Conservation (phyloP, 2,888 invertebrate genomes). For the Dioctria rufipes region DNA sequence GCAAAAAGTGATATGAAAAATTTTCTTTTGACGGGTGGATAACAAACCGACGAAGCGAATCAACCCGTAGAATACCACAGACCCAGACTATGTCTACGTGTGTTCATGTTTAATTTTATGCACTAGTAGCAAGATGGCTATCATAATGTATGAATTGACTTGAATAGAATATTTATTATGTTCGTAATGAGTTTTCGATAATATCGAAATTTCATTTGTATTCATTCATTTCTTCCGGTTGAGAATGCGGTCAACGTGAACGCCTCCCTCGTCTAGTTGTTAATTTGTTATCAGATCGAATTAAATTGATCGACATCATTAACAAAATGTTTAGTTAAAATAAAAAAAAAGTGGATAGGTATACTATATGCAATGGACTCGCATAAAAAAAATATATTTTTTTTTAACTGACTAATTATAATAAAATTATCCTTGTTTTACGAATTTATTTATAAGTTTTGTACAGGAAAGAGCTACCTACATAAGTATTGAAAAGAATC, state of each 20-base stretch:
- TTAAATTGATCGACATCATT: no score
- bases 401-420: no score
- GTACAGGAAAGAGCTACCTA: no score
- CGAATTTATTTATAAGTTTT: no score
- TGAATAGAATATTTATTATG: slow-evolving; percentile 26
- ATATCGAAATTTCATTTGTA: slow-evolving; percentile 26
- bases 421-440: no score
- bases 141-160: slow-evolving; percentile 20
- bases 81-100: not conserved
- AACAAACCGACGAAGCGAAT: not conserved
- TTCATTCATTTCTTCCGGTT: slow-evolving; percentile 4
- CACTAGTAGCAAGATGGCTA: slow-evolving; percentile 46
- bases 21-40: not conserved
- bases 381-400: no score
- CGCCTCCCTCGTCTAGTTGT: not conserved
- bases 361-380: no score
- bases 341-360: no score
- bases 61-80: not conserved
- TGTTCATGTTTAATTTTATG: slow-evolving; percentile 39
- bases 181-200: slow-evolving; percentile 35
- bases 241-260: not conserved
- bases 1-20: not conserved
- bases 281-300: not conserved
- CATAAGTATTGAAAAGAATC: not conserved
- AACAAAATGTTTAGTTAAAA: no score